Evolutionary conservation across 2,888 invertebrate species (phyloP).

Genomic region (Linnaemya vulpina): DNA sequence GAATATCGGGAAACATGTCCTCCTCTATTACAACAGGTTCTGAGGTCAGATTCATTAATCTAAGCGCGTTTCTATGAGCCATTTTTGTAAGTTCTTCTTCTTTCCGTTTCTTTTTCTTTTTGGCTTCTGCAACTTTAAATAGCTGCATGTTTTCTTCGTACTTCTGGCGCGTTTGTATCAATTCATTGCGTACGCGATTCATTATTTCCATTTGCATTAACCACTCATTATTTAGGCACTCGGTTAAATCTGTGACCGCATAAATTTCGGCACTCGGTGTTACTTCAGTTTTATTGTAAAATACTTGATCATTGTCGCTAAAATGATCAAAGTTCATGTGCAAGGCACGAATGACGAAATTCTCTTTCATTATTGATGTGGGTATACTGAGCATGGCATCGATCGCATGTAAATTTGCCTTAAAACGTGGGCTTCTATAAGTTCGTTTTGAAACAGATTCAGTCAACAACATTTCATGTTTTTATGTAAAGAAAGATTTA

Average conservation of each 20-base stretch:
- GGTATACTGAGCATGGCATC: constrained; percentile 75
- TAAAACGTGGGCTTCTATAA: constrained; percentile 74
- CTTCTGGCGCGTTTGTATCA: constrained; percentile 72
- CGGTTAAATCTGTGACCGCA: constrained; percentile 74
- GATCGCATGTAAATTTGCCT: constrained; percentile 72
- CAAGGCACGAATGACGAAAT: constrained; percentile 77
- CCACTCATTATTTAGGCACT: constrained; percentile 77
- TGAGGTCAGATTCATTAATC: constrained; percentile 71
- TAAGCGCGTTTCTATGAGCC: constrained; percentile 30
- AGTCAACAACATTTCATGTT: background rate
- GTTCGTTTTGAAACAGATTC: background rate
- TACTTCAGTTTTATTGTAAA: constrained; percentile 75
- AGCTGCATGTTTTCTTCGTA: constrained; percentile 76
- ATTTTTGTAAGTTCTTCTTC: background rate
- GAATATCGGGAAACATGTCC: constrained; percentile 75
- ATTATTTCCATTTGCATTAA: constrained; percentile 75
- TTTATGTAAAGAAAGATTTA: background rate
- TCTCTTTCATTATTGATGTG: constrained; percentile 75
- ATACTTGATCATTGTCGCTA: background rate
- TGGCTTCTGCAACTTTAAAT: constrained; percentile 64
- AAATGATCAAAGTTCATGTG: constrained; percentile 77
- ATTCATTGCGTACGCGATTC: constrained; percentile 69
- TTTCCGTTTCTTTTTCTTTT: constrained; percentile 55
- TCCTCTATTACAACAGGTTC: constrained; percentile 52
- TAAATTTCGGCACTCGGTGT: constrained; percentile 64